Evolutionary conservation across 2,113 vertebrate species (phyloP).

Genomic region (Eolophus roseicapilla): DNA sequence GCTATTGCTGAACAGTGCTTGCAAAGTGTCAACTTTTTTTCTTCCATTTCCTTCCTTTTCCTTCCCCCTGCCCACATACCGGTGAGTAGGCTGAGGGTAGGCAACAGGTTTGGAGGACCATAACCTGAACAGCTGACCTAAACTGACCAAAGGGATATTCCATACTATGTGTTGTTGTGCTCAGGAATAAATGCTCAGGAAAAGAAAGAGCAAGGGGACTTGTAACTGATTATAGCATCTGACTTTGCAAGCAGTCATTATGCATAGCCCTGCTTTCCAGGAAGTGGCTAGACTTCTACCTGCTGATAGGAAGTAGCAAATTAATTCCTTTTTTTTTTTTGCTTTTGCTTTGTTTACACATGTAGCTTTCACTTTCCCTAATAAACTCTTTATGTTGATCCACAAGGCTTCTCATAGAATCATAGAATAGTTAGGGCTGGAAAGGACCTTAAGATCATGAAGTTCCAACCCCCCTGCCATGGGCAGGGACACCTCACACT

Average conservation of each 20-base stretch:
- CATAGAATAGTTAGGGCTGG: too few relatives aligned
- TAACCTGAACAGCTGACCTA: neutral
- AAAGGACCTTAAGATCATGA: too few relatives aligned
- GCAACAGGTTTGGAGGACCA: neutral
- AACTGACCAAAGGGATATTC: neutral
- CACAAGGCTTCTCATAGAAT: neutral
- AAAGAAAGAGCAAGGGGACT: neutral
- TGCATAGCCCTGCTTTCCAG: neutral
- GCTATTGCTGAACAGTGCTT: neutral
- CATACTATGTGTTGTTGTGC: neutral
- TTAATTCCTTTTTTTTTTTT: rapidly evolving
- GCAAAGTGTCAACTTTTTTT: neutral
- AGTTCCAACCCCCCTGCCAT: too few relatives aligned
- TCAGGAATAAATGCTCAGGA: neutral
- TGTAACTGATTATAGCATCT: neutral
- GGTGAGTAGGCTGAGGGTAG: neutral
- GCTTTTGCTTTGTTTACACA: neutral
- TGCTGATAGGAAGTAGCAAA: neutral
- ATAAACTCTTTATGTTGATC: neutral
- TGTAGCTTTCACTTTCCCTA: neutral
- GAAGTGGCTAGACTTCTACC: neutral
- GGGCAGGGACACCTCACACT: too few relatives aligned
- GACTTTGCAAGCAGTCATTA: neutral
- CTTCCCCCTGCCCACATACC: neutral
- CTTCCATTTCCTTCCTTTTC: neutral